These are phyloP conservation scores for Aethes cnicana DNA, from an alignment of 2,888 invertebrate species.

Conservation along the genomic window DNA sequence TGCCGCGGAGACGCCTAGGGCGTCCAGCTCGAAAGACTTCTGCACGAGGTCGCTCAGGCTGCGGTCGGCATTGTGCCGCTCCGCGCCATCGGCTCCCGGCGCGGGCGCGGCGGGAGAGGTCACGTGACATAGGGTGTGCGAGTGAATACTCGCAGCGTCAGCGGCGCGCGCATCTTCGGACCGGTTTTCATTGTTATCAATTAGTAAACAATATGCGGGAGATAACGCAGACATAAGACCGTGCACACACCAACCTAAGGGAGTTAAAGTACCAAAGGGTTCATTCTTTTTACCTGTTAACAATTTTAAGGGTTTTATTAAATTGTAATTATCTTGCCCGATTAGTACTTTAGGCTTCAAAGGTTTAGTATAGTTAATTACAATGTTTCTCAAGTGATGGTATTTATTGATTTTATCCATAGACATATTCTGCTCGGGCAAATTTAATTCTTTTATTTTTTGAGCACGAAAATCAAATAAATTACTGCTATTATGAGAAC, in stretches of 20 bases:
- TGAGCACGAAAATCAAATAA: neutral
- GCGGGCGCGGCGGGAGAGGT: neutral
- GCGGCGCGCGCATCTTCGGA: neutral
- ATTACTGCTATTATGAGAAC: neutral
- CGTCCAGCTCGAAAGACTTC: too few species aligned
- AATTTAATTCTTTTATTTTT: neutral
- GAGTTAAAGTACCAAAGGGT: conserved; percentile 4
- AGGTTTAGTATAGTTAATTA: neutral
- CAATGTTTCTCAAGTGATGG: neutral
- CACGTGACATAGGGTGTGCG: neutral
- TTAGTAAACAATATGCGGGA: too few species aligned
- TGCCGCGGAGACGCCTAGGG: too few species aligned
- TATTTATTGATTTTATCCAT: neutral
- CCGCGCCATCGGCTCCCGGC: too few species aligned
- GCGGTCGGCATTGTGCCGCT: too few species aligned
- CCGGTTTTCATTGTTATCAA: too few species aligned
- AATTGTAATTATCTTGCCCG: conserved; percentile 8
- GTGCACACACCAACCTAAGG: conserved; percentile 1
- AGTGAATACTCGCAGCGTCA: neutral
- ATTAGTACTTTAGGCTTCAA: conserved; percentile 4
- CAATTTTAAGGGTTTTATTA: neutral
- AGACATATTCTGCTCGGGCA: neutral
- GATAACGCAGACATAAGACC: too few species aligned
- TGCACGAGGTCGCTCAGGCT: too few species aligned
- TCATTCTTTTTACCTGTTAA: neutral